Conservation (phyloP, 2,797 vertebrate genomes). For the Enteromius argenteus region DNA sequence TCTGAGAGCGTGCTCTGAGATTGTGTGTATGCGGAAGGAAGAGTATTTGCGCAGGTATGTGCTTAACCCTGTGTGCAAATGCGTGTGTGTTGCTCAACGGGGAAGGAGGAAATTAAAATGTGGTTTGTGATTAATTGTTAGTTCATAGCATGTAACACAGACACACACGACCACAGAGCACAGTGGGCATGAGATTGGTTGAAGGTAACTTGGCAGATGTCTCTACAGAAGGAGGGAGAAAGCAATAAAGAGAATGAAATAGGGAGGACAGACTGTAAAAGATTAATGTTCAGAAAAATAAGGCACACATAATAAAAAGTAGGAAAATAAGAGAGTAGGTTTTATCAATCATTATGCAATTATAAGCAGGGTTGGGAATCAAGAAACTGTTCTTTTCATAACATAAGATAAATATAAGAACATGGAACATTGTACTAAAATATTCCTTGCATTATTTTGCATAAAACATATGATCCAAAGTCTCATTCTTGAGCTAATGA, state of each 20-base stretch:
- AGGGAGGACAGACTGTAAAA: background rate
- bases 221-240: constrained; percentile 21
- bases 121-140: constrained; percentile 53
- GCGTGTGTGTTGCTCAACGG: constrained; percentile 16
- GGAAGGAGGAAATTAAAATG: constrained; percentile 51
- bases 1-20: constrained; percentile 12
- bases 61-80: background rate
- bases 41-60: constrained; percentile 20
- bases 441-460: background rate
- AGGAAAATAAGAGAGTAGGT: background rate
- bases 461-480: background rate
- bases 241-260: constrained; percentile 5
- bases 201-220: constrained; percentile 43
- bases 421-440: background rate
- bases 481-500: background rate
- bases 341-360: background rate
- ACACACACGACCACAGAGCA: constrained; percentile 29
- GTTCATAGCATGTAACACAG: constrained; percentile 25
- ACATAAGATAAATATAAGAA: background rate
- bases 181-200: constrained; percentile 37
- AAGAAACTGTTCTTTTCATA: background rate
- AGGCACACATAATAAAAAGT: background rate
- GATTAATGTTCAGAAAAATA: constrained; percentile 5
- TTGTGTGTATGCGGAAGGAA: background rate
- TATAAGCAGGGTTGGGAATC: background rate